phyloP scores from a whole-genome alignment of 2,888 invertebrate species.

The Polymixis flavicincta region DNA sequence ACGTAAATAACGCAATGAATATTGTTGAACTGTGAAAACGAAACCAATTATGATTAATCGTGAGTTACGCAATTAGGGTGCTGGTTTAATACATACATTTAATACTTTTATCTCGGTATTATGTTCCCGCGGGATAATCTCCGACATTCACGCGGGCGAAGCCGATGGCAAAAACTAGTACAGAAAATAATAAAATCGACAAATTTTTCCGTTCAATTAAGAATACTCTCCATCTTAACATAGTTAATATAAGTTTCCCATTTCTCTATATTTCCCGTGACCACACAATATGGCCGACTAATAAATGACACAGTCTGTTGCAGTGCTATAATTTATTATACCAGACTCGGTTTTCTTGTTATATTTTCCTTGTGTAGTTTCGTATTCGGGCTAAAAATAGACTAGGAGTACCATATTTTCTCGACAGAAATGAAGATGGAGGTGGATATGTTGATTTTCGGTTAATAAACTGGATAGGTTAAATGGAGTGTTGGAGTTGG shows the following conservation, averaged over 20 bases:
- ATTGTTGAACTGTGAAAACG: too few species aligned
- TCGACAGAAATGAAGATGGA: neutral
- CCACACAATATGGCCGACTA: conserved; percentile 20
- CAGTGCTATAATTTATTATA: conserved; percentile 39
- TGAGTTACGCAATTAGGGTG: too few species aligned
- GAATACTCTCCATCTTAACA: neutral
- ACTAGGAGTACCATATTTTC: conserved; percentile 13
- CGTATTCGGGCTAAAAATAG: conserved; percentile 27
- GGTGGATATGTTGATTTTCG: neutral
- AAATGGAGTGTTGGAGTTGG: too few species aligned
- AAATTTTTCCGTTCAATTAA: neutral
- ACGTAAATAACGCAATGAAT: too few species aligned
- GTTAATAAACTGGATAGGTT: neutral
- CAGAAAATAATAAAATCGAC: neutral
- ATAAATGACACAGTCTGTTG: conserved; percentile 42
- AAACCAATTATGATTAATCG: too few species aligned
- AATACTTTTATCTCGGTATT: too few species aligned
- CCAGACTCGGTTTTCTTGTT: conserved; percentile 26
- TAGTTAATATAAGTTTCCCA: conserved; percentile 13
- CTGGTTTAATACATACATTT: too few species aligned
- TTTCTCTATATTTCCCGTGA: neutral
- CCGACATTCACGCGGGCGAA: too few species aligned
- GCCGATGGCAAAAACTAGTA: too few species aligned
- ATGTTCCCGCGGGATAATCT: too few species aligned
- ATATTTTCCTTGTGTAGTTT: conserved; percentile 40